Evolutionary conservation across 2,888 invertebrate genomes (phyloP).

Genomic region (Gonocerus acuteangulatus): DNA sequence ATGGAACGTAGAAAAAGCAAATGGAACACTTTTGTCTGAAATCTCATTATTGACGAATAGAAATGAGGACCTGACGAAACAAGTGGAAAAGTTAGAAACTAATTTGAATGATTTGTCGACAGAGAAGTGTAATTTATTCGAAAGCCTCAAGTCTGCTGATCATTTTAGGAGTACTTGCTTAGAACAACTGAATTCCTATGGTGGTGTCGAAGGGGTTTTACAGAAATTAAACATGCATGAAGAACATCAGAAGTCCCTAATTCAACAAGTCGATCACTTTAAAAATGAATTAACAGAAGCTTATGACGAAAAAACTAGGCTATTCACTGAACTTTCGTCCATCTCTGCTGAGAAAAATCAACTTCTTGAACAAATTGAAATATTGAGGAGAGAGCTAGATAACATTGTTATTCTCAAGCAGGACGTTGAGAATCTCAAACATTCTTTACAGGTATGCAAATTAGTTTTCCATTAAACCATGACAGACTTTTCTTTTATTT

Average conservation of each 20-base stretch:
- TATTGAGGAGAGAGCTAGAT: conserved; percentile 40
- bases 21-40: conserved; percentile 1
- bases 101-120: not conserved
- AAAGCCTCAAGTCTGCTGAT: not conserved
- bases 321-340: conserved; percentile 37
- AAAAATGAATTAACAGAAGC: conserved; percentile 15
- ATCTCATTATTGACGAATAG: conserved; percentile 9
- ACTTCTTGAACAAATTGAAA: conserved; percentile 40
- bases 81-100: conserved; percentile 12
- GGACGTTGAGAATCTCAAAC: conserved; percentile 37
- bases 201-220: not conserved
- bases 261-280: conserved; percentile 11
- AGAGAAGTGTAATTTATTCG: not conserved
- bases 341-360: conserved; percentile 29
- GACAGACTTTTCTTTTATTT: too few relatives aligned
- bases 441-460: conserved; percentile 19
- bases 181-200: not conserved
- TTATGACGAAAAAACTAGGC: conserved; percentile 16
- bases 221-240: not conserved
- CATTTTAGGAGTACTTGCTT: not conserved
- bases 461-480: not conserved
- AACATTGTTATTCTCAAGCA: conserved; percentile 40
- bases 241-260: not conserved
- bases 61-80: conserved; percentile 13
- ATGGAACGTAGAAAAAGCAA: not conserved